phyloP scores from a whole-genome alignment of 2,113 vertebrate species.

The Microcebus ravelobensis region DNA sequence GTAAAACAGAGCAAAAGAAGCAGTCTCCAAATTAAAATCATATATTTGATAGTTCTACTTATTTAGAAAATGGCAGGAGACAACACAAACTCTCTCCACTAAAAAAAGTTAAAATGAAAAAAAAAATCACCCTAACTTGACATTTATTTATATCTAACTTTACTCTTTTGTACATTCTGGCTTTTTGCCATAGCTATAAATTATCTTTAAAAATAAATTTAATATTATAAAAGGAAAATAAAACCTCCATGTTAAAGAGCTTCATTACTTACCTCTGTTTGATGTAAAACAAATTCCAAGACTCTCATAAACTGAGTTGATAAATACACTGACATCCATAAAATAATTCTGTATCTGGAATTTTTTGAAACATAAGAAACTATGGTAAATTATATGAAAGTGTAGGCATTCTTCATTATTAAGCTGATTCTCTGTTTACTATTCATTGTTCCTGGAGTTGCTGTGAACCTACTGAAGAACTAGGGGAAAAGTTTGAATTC shows the following conservation, averaged over 20 bases:
- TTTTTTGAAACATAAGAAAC: not conserved
- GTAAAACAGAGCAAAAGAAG: not conserved
- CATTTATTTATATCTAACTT: not conserved
- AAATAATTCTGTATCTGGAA: slow-evolving; percentile 6
- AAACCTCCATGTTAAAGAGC: not conserved
- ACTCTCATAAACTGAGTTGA: not conserved
- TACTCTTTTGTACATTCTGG: not conserved
- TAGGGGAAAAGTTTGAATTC: not conserved
- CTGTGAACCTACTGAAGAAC: not conserved
- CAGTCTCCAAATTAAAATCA: not conserved
- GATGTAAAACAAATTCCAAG: not conserved
- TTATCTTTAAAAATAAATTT: not conserved
- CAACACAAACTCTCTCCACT: not conserved
- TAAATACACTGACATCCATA: not conserved
- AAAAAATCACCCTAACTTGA: not conserved
- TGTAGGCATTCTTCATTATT: not conserved
- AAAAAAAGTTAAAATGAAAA: not conserved
- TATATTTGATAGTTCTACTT: not conserved
- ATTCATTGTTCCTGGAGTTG: not conserved
- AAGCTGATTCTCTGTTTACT: not conserved
- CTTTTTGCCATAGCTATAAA: not conserved
- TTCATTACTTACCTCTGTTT: not conserved
- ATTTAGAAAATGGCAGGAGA: not conserved
- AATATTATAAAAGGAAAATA: not conserved
- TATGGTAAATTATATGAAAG: not conserved